Base-by-base conservation (phyloP, 2,113 vertebrate species). In the Promerops cafer region DNA sequence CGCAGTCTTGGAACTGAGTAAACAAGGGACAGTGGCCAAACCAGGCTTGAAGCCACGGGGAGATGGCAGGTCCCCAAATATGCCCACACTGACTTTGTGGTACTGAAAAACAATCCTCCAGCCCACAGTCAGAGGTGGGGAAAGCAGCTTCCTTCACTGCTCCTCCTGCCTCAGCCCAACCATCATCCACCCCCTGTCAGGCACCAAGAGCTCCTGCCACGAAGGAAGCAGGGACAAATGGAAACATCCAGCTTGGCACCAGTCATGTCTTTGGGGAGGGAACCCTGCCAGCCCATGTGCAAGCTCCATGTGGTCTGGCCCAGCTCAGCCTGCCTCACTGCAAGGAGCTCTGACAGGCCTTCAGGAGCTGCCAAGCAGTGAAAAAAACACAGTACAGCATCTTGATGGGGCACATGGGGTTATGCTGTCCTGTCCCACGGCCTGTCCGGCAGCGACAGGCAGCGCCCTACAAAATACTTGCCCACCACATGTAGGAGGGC, bases 241-340 rank as follows among this genome's bases (percentile, higher is more conserved):
- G 89, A 95, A 96, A 95, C 87, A 91, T 90, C 82, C 66, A 96
- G 78, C 84, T 85, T 96, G 95, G 91, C 91, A 84, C 23, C 6
- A 2, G 47, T 6, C 44, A 15, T 7, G 42, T 52, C 84, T 87
- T 45, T 45, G n/a, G 61, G 77, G 16, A 89, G 31, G 84, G 82
- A 96, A 77, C 11, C 23, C 70, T 85, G 94, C 91, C 96, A 96
- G 93, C 37, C 69, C 57, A 85, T 93, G 80, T 91, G 89, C 57
- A 70, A 84, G 61, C 65, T 93, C 80, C 77, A 50, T 42, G 63
- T 6, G 84, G 91, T 56, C 81, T 93, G 93, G 89, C 87, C 81
- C 50, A 85, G 82, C 82, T 87, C 89, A 72, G 70, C 26, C 59
- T 85, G 82, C n/a, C 63, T 89, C 68, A 33, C 4, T 3, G 2